phyloP scores from a whole-genome alignment of 1,140 invertebrate genomes.

The Micrasema longulum region DNA sequence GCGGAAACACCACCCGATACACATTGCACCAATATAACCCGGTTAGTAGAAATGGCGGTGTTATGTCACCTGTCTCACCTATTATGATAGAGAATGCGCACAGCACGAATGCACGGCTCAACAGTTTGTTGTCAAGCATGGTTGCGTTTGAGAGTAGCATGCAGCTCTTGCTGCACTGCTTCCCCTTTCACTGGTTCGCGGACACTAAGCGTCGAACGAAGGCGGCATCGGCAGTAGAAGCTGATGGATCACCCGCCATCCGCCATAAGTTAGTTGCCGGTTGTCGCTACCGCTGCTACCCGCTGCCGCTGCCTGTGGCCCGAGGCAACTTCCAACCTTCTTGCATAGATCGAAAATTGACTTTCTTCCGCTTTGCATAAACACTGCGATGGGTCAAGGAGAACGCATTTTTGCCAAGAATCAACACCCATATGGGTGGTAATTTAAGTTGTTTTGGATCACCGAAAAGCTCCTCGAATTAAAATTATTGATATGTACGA shows the following conservation, averaged over 20 bases:
- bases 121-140: constrained; percentile 40
- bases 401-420: constrained; percentile 39
- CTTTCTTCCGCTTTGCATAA: constrained; percentile 53
- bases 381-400: constrained; percentile 49
- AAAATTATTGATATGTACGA: too few relatives aligned
- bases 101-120: constrained; percentile 35
- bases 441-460: too few relatives aligned
- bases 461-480: too few relatives aligned
- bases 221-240: neutral
- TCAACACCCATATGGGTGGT: neutral
- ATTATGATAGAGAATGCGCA: constrained; percentile 38
- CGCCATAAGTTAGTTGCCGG: too few relatives aligned
- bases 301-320: neutral
- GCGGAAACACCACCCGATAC: neutral
- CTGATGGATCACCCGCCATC: too few relatives aligned
- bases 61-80: constrained; percentile 39
- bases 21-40: neutral
- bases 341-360: constrained; percentile 24
- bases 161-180: constrained; percentile 40
- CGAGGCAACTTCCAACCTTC: neutral
- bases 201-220: constrained; percentile 39
- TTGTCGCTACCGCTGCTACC: neutral
- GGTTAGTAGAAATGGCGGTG: constrained; percentile 12
- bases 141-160: constrained; percentile 16
- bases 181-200: constrained; percentile 48